Percentiles rank a stretch among this genome's conserved stretches.
Conservation (phyloP, 2,888 invertebrate genomes). For the Sinhomidia bicolor region DNA sequence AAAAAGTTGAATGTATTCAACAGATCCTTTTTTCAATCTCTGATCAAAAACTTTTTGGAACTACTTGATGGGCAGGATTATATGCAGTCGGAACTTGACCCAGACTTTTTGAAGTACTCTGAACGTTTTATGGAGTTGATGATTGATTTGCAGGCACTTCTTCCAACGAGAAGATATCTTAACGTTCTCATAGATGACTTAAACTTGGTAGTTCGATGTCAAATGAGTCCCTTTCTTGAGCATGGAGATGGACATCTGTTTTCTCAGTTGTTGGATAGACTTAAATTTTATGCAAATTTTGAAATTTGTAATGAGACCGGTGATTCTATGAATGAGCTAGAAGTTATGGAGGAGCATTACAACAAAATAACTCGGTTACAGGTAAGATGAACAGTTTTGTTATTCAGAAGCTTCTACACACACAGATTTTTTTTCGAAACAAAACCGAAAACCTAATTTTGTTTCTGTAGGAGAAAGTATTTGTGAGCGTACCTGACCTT, state of each 20-base stretch:
- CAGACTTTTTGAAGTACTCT: slow-evolving; percentile 88
- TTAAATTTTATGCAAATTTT: slow-evolving; percentile 98
- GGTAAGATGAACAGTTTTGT: too few species aligned
- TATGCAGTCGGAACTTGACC: slow-evolving; percentile 79
- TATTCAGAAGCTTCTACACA: too few species aligned
- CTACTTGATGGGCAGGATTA: slow-evolving; percentile 86
- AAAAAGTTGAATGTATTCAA: slow-evolving; percentile 87
- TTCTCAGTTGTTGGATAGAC: slow-evolving; percentile 94
- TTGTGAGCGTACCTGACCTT: slow-evolving; percentile 94
- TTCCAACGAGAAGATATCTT: slow-evolving; percentile 98
- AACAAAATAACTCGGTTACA: slow-evolving; percentile 94
- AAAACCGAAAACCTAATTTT: too few species aligned
- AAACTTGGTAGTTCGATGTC: slow-evolving; percentile 95
- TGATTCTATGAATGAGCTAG: slow-evolving; percentile 95
- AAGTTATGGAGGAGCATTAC: slow-evolving; percentile 97
- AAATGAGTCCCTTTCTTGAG: slow-evolving; percentile 88
- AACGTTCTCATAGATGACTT: slow-evolving; percentile 97
- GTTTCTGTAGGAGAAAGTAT: slow-evolving; percentile 95
- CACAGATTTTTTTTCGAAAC: too few species aligned
- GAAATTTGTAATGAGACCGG: slow-evolving; percentile 99
- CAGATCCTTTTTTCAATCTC: slow-evolving; percentile 90
- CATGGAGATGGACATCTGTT: slow-evolving; percentile 94
- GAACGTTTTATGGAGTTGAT: slow-evolving; percentile 97
- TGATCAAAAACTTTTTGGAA: slow-evolving; percentile 94
- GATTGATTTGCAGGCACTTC: slow-evolving; percentile 96